A percentile compares a stretch with the other conserved stretches of the same genome.
Evolutionary conservation across 2,113 vertebrate species (phyloP).

Genomic region (Thalassoma bifasciatum): DNA sequence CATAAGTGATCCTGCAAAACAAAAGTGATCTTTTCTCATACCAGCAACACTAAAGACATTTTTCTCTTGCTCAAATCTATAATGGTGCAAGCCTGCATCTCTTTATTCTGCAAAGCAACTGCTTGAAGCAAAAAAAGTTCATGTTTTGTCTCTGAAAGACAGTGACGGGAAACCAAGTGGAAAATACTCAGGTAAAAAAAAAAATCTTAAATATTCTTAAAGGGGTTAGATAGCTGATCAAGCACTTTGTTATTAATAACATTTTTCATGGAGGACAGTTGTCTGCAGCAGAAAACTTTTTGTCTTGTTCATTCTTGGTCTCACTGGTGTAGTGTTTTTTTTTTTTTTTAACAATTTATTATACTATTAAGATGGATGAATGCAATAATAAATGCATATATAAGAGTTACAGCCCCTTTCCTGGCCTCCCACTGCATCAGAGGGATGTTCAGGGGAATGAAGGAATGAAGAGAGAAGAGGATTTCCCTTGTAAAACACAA

Average conservation of each 20-base stretch:
- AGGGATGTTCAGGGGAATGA: slow-evolving; percentile 30
- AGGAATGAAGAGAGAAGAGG: slow-evolving; percentile 55
- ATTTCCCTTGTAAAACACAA: slow-evolving; percentile 74
- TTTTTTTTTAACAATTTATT: too few species aligned
- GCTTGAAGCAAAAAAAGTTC: not conserved
- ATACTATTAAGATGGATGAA: slow-evolving; percentile 1
- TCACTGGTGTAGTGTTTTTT: not conserved
- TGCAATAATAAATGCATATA: slow-evolving; percentile 34
- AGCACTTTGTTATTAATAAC: too few species aligned
- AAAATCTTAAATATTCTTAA: too few species aligned
- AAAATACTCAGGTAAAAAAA: not conserved
- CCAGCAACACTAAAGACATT: too few species aligned
- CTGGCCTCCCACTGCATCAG: slow-evolving; percentile 27
- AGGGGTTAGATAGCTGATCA: too few species aligned
- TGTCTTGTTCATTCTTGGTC: not conserved
- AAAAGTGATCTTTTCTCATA: too few species aligned
- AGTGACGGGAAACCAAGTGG: not conserved
- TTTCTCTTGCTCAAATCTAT: too few species aligned
- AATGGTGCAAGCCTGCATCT: too few species aligned
- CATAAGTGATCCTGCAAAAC: too few species aligned
- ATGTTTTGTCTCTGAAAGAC: not conserved
- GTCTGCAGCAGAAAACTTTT: not conserved
- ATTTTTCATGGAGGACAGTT: not conserved
- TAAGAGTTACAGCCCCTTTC: slow-evolving; percentile 49
- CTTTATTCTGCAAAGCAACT: not conserved